Percentiles rank a stretch among this genome's conserved stretches.
Conservation (phyloP, 2,797 vertebrate species). For the Sus cebifrons region DNA sequence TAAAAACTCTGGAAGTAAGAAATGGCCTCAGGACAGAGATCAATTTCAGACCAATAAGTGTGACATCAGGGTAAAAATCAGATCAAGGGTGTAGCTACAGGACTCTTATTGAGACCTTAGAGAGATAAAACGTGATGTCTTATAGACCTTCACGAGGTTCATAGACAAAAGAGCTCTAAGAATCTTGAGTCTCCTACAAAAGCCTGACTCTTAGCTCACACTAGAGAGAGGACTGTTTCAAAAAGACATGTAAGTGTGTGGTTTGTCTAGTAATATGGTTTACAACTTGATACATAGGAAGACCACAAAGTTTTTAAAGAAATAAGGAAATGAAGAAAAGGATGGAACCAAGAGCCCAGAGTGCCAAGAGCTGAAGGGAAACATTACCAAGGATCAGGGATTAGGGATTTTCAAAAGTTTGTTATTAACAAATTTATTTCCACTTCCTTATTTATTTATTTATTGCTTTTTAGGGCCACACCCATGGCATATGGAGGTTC, state of each 20-base stretch:
- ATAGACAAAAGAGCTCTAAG: background rate
- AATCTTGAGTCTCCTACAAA: background rate
- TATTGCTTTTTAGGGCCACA: no score
- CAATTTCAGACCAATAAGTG: background rate
- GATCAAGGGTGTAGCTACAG: background rate
- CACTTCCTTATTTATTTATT: background rate
- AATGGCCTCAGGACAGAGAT: background rate
- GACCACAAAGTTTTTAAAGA: background rate
- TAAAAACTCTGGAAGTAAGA: background rate
- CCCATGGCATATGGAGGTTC: no score
- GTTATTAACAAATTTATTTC: slow-evolving; percentile 58
- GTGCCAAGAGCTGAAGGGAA: background rate
- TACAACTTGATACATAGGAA: background rate
- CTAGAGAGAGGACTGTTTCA: background rate
- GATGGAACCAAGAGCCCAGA: background rate
- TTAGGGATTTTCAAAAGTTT: background rate
- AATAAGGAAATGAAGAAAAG: background rate
- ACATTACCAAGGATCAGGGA: background rate
- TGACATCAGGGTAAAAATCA: background rate
- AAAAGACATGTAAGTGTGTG: background rate
- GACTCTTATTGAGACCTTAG: background rate
- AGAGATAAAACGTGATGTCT: background rate
- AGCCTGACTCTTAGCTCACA: background rate
- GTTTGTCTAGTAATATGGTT: background rate
- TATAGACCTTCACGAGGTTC: background rate